A percentile compares a stretch with the other conserved stretches of the same genome.
These are phyloP conservation scores for Cephus rjabovi DNA, from an alignment of 2,888 invertebrate genomes.

Conservation along the genomic window DNA sequence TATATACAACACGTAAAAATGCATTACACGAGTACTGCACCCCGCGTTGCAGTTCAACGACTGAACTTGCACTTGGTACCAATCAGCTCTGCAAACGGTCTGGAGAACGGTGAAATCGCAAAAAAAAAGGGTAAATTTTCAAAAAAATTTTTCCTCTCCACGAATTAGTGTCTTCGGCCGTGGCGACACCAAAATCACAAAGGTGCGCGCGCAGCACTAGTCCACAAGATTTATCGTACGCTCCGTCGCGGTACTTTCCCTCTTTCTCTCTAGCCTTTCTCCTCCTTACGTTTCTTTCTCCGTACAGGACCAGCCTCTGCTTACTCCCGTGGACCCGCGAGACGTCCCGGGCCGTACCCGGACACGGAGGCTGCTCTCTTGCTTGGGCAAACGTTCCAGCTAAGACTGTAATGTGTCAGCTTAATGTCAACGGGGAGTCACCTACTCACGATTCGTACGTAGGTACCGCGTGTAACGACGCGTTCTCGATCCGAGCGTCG, in stretches of 20 bases:
- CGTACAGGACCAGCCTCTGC: conserved; percentile 10
- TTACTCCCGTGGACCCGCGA: conserved; percentile 12
- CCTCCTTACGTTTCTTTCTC: background rate
- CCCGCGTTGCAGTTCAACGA: background rate
- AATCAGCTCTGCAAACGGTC: background rate
- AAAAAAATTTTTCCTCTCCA: too few species aligned
- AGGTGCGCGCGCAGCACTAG: background rate
- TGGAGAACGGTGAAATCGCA: too few species aligned
- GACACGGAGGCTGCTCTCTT: conserved; percentile 26
- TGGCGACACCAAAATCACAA: background rate
- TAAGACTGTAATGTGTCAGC: conserved; percentile 48
- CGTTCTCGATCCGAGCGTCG: background rate
- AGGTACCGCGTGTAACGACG: background rate
- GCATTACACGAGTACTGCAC: background rate
- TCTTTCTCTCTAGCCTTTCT: conserved; percentile 15
- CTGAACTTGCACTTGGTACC: background rate
- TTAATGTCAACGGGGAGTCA: conserved; percentile 47
- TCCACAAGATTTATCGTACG: conserved; percentile 28
- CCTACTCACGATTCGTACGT: conserved; percentile 32
- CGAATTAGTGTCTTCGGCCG: background rate
- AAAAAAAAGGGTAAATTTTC: too few species aligned
- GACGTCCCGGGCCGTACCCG: conserved; percentile 12
- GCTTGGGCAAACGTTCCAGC: conserved; percentile 25
- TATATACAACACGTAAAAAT: background rate
- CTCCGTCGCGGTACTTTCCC: conserved; percentile 28